Evolutionary conservation across 2,113 vertebrate genomes (phyloP).

Genomic region (Phyllostomus discolor): DNA sequence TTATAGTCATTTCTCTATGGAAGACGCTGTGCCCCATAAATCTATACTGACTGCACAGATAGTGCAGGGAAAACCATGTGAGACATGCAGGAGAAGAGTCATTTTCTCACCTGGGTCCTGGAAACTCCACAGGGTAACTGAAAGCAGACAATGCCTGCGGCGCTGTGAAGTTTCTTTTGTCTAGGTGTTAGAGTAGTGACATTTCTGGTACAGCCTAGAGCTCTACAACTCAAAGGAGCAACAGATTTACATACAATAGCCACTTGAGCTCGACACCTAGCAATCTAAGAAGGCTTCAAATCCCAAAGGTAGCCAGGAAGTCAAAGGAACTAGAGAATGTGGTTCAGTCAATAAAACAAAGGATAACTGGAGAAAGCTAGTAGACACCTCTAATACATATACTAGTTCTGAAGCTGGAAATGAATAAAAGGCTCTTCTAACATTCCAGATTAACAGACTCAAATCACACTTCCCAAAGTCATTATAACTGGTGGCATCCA

Average conservation of each 20-base stretch:
- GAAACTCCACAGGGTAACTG: neutral
- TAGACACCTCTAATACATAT: neutral
- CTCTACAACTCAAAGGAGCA: neutral
- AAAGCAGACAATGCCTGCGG: neutral
- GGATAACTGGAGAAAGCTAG: neutral
- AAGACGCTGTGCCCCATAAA: neutral
- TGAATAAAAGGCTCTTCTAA: neutral
- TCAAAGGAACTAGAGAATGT: neutral
- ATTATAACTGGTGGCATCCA: neutral
- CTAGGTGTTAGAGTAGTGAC: neutral
- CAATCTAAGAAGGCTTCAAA: slow-evolving; percentile 1
- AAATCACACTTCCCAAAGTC: slow-evolving; percentile 10
- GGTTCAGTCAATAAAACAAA: slow-evolving; percentile 29
- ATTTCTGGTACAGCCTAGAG: neutral
- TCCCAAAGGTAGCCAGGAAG: neutral
- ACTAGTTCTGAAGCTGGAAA: slow-evolving; percentile 26
- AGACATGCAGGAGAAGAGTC: neutral
- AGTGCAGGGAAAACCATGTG: neutral
- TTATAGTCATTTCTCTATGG: neutral
- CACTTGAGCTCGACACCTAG: slow-evolving; percentile 4
- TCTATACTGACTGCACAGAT: neutral
- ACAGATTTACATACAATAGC: neutral
- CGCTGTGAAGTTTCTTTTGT: neutral
- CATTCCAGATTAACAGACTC: neutral
- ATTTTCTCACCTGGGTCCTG: slow-evolving; percentile 4